phyloP scores from a whole-genome alignment of 2,797 vertebrate species.

The Heliangelus exortis region DNA sequence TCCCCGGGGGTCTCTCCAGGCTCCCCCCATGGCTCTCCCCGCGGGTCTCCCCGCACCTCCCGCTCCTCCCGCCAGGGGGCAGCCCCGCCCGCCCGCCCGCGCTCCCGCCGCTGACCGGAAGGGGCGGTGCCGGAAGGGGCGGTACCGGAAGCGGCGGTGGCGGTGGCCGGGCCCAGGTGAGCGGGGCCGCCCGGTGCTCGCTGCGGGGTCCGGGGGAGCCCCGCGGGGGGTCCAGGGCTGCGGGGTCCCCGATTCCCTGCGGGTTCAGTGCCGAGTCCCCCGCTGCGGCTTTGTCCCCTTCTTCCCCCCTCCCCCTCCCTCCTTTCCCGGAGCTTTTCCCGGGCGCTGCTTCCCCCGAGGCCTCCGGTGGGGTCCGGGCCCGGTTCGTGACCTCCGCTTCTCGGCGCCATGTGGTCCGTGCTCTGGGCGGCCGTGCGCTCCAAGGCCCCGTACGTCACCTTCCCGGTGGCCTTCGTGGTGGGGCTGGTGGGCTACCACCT shows the following conservation, averaged over 20 bases:
- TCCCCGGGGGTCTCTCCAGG: too few species aligned
- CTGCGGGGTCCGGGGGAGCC: not conserved
- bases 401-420: conserved; percentile 89
- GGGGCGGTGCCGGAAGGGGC: not conserved
- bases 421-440: conserved; percentile 87
- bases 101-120: not conserved
- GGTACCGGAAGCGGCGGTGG: not conserved
- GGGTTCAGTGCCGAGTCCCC: not conserved
- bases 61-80: not conserved
- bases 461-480: conserved; percentile 95
- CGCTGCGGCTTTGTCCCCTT: not conserved
- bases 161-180: not conserved
- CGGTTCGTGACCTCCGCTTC: not conserved
- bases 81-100: not conserved
- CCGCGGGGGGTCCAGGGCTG: not conserved
- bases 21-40: too few species aligned
- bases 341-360: not conserved
- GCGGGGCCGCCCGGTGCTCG: not conserved
- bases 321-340: not conserved
- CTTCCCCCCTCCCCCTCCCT: not conserved
- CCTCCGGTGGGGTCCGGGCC: not conserved
- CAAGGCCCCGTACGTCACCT: conserved; percentile 95
- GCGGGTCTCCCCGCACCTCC: not conserved
- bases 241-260: not conserved
- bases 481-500: conserved; percentile 95